Evolutionary conservation across 2,113 vertebrate species (phyloP).

Genomic region (Salvelinus namaycush): DNA sequence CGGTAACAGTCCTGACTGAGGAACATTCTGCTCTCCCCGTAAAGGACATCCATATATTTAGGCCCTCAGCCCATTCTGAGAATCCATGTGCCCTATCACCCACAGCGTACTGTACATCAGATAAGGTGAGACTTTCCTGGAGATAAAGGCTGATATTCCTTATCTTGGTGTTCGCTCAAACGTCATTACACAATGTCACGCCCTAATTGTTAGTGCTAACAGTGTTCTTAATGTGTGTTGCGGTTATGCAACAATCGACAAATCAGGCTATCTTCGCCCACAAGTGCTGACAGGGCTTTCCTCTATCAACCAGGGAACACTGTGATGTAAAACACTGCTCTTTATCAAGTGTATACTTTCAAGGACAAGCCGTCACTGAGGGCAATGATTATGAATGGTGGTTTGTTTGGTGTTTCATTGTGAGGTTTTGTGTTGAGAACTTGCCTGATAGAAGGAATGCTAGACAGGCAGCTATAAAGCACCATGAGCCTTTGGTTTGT

Average conservation of each 20-base stretch:
- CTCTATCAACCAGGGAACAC: background rate
- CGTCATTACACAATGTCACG: constrained; percentile 41
- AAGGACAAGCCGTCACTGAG: background rate
- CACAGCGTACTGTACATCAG: constrained; percentile 9
- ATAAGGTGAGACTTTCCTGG: constrained; percentile 37
- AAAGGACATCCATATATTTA: constrained; percentile 10
- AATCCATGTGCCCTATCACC: constrained; percentile 17
- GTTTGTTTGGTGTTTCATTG: background rate
- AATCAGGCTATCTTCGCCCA: background rate
- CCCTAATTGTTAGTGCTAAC: background rate
- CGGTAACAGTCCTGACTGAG: background rate
- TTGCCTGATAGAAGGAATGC: background rate
- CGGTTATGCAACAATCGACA: background rate
- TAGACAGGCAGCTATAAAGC: background rate
- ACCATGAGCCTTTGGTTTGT: background rate
- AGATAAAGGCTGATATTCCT: constrained; percentile 8
- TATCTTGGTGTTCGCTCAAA: constrained; percentile 14
- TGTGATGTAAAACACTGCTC: background rate
- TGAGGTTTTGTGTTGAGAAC: background rate
- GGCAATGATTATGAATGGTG: background rate
- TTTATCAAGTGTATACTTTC: constrained; percentile 1
- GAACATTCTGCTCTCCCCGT: background rate
- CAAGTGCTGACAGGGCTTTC: background rate
- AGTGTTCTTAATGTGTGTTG: background rate
- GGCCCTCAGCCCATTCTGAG: constrained; percentile 12